Evolutionary conservation across 2,113 vertebrate genomes (phyloP).

Genomic region (Dasyprocta punctata): DNA sequence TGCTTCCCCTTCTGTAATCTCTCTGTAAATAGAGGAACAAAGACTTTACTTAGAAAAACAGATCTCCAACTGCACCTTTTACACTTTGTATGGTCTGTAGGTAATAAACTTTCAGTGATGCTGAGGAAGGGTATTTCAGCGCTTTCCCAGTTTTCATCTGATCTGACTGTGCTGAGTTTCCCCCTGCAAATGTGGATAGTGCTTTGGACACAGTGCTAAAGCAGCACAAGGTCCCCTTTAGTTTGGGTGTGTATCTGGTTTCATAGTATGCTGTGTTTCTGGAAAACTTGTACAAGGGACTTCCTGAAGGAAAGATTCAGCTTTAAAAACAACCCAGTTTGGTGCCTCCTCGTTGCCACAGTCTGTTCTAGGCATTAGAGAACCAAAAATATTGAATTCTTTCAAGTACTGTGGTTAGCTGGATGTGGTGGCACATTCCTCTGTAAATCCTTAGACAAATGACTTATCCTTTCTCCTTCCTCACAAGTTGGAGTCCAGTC

Average conservation of each 20-base stretch:
- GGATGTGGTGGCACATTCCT: not conserved
- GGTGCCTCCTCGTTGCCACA: too few species aligned
- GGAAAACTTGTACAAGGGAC: not conserved
- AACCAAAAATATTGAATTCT: rapidly evolving
- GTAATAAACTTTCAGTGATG: not conserved
- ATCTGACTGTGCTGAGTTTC: not conserved
- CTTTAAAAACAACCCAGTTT: not conserved
- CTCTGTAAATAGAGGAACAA: not conserved
- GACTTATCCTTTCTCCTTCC: not conserved
- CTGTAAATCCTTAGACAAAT: not conserved
- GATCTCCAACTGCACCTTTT: not conserved
- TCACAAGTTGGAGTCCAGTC: not conserved
- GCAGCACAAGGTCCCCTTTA: not conserved
- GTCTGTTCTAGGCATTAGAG: not conserved
- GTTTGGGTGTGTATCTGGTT: not conserved
- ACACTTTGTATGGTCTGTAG: not conserved
- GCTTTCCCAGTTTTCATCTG: not conserved
- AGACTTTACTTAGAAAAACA: not conserved
- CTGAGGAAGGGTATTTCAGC: not conserved
- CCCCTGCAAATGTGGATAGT: rapidly evolving
- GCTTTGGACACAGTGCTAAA: not conserved
- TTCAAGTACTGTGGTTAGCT: not conserved
- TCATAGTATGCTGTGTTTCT: not conserved
- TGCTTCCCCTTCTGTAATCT: not conserved
- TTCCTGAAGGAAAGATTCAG: not conserved